phyloP scores from a whole-genome alignment of 1,140 invertebrate genomes.

The Meloidogyne floridensis region DNA sequence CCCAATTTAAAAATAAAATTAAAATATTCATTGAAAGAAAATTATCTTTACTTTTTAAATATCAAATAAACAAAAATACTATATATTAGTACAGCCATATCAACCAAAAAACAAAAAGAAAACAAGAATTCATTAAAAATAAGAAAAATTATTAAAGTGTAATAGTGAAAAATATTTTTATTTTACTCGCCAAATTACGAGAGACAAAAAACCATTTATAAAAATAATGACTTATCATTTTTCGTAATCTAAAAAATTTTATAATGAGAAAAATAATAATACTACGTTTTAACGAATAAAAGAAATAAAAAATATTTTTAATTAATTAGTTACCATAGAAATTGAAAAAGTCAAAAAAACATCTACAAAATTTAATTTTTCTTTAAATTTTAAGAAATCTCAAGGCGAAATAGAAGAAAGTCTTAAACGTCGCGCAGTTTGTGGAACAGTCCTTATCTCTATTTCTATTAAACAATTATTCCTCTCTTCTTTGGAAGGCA shows the following conservation, averaged over 20 bases:
- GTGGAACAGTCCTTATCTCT: background rate
- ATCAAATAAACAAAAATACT: background rate
- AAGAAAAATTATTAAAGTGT: background rate
- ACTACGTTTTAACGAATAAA: background rate
- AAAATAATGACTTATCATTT: constrained; percentile 1
- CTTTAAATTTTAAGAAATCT: background rate
- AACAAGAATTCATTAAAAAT: constrained; percentile 1
- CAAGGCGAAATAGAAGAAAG: background rate
- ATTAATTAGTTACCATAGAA: background rate
- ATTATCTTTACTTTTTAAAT: background rate
- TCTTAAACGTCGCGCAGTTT: background rate
- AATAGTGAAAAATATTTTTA: background rate
- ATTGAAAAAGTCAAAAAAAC: background rate
- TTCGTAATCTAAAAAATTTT: background rate
- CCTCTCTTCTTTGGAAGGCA: background rate
- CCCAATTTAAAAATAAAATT: no score
- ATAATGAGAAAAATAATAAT: background rate
- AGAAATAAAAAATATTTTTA: background rate
- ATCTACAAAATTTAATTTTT: background rate
- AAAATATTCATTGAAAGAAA: background rate
- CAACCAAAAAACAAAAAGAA: background rate
- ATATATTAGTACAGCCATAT: background rate
- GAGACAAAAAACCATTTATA: background rate
- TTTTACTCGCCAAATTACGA: background rate
- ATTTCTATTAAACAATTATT: background rate